phyloP scores from a whole-genome alignment of 1,140 invertebrate species.

The Tetragonula clypearis region DNA sequence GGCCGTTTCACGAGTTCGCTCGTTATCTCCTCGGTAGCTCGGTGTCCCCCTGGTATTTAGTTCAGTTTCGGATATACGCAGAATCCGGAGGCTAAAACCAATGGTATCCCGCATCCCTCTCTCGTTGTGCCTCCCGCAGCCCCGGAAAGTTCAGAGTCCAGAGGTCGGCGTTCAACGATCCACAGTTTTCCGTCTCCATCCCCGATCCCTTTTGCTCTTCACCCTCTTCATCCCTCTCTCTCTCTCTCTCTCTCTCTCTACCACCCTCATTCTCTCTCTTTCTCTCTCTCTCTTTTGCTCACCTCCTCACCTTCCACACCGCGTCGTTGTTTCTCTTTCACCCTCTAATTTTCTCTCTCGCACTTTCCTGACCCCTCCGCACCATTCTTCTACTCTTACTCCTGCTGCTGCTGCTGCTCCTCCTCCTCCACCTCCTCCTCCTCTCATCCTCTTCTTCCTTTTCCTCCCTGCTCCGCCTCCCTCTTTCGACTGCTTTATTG shows the following conservation, averaged over 20 bases:
- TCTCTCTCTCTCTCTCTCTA: conserved; percentile 49
- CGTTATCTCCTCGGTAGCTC: conserved; percentile 81
- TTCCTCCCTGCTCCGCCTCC: conserved; percentile 54
- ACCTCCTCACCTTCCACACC: conserved; percentile 53
- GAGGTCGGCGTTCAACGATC: conserved; percentile 81
- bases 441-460: conserved; percentile 42
- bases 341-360: conserved; percentile 36
- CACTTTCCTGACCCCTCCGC: conserved; percentile 48
- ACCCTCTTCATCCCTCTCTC: conserved; percentile 54
- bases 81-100: conserved; percentile 72
- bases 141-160: conserved; percentile 75
- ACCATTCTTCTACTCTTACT: conserved; percentile 76
- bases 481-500: conserved; percentile 80
- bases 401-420: conserved; percentile 51
- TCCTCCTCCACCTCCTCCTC: conserved; percentile 57
- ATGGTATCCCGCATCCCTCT: conserved; percentile 65
- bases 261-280: neutral
- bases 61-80: conserved; percentile 79
- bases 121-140: conserved; percentile 53
- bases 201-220: conserved; percentile 65
- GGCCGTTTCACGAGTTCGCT: conserved; percentile 82
- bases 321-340: conserved; percentile 32
- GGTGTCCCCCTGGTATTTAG: conserved; percentile 76
- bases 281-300: neutral
- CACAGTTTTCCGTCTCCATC: conserved; percentile 77